Evolutionary conservation across 1,140 invertebrate species (phyloP).

Genomic region (Polyergus mexicanus): DNA sequence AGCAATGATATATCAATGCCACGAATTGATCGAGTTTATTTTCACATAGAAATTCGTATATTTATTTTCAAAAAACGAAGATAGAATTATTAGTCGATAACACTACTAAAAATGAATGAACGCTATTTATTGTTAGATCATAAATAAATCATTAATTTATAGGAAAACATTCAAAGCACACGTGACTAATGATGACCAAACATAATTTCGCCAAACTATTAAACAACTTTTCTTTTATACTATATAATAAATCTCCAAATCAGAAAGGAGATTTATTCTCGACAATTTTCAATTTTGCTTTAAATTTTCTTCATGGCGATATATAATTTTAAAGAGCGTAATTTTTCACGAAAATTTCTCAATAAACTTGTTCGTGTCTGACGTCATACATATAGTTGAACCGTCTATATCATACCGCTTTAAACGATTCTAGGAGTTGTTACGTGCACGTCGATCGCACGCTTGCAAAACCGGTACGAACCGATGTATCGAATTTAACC

Average conservation of each 20-base stretch:
- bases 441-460: conserved; percentile 31
- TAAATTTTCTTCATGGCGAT: background rate
- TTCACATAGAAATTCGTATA: too few species aligned
- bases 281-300: background rate
- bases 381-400: too few species aligned
- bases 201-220: background rate
- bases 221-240: background rate
- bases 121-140: too few species aligned
- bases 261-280: background rate
- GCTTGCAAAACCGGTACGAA: background rate
- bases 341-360: background rate
- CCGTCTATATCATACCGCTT: background rate
- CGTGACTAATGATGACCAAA: too few species aligned
- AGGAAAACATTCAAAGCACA: too few species aligned
- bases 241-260: background rate
- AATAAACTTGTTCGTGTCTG: background rate
- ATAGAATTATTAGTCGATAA: too few species aligned
- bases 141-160: too few species aligned
- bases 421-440: background rate
- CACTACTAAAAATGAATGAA: too few species aligned
- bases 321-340: background rate
- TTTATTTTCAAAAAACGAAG: too few species aligned
- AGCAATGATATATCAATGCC: background rate
- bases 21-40: background rate
- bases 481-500: conserved; percentile 42